Evolutionary conservation across 30 jellyfish, hydroid and myxozoan species (phyloP).

Genomic region (Pelagia noctiluca): DNA sequence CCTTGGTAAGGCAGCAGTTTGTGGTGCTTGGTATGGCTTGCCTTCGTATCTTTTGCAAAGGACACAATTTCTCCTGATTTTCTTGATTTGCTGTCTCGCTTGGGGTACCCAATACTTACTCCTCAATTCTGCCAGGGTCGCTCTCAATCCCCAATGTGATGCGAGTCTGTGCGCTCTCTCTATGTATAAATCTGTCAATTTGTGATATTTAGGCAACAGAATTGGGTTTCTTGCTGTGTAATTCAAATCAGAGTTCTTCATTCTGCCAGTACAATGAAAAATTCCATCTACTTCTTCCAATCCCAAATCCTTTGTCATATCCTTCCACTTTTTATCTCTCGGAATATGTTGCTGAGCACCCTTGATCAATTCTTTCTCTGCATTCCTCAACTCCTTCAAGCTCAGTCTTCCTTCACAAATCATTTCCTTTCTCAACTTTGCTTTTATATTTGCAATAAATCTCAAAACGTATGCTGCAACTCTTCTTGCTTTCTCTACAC

Average conservation of each 20-base stretch:
- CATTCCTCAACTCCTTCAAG: conserved; percentile 12
- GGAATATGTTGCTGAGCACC: conserved; percentile 7
- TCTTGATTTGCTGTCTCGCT: conserved; percentile 31
- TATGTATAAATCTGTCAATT: conserved; percentile 15
- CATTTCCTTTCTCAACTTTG: too few relatives aligned
- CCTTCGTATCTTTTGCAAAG: conserved; percentile 15
- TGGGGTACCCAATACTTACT: conserved; percentile 60
- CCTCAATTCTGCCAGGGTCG: conserved; percentile 40
- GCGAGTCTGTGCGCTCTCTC: conserved; percentile 14
- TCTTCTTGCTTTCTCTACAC: conserved; percentile 11
- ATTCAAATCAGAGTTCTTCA: conserved; percentile 10
- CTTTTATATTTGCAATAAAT: too few relatives aligned
- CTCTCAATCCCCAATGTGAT: conserved; percentile 21
- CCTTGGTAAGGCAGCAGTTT: conserved; percentile 16
- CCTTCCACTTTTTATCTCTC: background rate
- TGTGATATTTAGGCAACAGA: conserved; percentile 20
- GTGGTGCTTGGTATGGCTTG: conserved; percentile 13
- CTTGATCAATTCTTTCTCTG: conserved; percentile 15
- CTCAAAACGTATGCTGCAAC: conserved; percentile 5
- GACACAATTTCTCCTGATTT: conserved; percentile 16
- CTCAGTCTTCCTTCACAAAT: conserved; percentile 3
- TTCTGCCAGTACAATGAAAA: background rate
- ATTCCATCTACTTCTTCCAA: conserved; percentile 2
- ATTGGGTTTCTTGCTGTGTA: conserved; percentile 1
- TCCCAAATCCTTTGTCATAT: background rate